These are phyloP conservation scores for Mola mola DNA, from an alignment of 2,113 vertebrate genomes.

Conservation along the genomic window DNA sequence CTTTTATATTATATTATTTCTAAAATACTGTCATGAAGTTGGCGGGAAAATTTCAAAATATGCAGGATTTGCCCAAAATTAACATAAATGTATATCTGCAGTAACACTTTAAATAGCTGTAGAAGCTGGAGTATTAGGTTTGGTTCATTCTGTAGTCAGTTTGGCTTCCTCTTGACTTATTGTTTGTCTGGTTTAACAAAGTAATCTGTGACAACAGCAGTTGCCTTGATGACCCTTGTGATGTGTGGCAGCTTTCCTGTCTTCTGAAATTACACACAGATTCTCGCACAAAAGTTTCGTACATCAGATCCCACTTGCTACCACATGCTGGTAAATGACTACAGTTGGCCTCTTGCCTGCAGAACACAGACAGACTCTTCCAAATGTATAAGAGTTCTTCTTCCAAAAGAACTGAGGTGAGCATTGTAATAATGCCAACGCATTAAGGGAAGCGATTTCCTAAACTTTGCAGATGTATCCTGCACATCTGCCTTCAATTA, in stretches of 20 bases:
- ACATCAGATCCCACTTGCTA: too few species aligned
- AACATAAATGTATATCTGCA: background rate
- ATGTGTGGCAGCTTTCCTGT: background rate
- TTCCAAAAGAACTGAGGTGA: conserved; percentile 5
- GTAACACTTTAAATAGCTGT: background rate
- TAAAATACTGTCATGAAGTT: background rate
- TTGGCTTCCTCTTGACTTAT: too few species aligned
- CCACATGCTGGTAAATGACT: conserved; percentile 41
- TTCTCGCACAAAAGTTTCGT: conserved; percentile 28
- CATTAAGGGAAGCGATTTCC: conserved; percentile 15
- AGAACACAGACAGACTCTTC: conserved; percentile 3
- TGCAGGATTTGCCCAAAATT: background rate
- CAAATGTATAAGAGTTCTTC: background rate
- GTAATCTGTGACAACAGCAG: conserved; percentile 31
- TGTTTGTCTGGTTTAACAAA: conserved; percentile 7
- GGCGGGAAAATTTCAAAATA: background rate
- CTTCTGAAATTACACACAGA: conserved; percentile 35
- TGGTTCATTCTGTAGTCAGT: too few species aligned
- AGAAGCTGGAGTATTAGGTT: too few species aligned
- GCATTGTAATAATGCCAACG: conserved; percentile 2
- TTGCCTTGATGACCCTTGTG: conserved; percentile 1
- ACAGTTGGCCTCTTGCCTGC: background rate
- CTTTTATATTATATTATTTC: too few species aligned
- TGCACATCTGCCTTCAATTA: conserved; percentile 17
- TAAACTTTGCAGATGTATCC: conserved; percentile 13